Evolutionary conservation across 2,797 vertebrate species (phyloP), one percentile per base, ranked within the genome.

Genomic region (Agapornis canus): DNA sequence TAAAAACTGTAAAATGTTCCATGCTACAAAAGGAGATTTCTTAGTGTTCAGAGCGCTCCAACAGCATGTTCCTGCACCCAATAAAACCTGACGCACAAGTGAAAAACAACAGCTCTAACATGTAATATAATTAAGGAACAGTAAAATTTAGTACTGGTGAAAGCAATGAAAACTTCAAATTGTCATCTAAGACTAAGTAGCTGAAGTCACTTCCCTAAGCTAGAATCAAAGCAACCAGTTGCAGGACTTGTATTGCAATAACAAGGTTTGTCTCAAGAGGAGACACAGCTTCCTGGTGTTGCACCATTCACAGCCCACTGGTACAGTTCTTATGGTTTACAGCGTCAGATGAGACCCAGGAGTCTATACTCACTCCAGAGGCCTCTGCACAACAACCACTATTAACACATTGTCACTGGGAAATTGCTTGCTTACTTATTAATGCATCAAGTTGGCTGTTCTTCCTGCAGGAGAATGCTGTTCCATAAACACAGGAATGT

Each of bases 381-480:
- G 13, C 76, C 85, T 60, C 93, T 92, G 92, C 63, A 80, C 87
- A 92, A 90, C 89, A 75, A 54, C 89, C 89, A 64, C 64, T 45
- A 9, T 88, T 72, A 84, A 84, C 94, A 91, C 90, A 39, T 32
- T 81, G 73, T 82, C 76, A 64, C 64, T 72, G 59, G 43, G 48
- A 96, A 82, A 90, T 76, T 5, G 4, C 85, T 76, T 5, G 4
- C 85, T 92, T 76, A 51, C 78, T 95, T 79, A 77, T 59, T 91
- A 92, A 86, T n/a, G 83, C 39, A 66, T 17, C 13, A 64, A 68
- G 40, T 2, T 92, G 64, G 52, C 77, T 64, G 35, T 2, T 82
- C 57, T 76, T 82, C 42, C 37, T 72, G 70, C 70, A 86, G 76
- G 73, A 93, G 57, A 95, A 95, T 80, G 49, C 22, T 56, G 22